These are phyloP conservation scores for Lytechinus pictus DNA, from an alignment of 35 echinoderm and acorn worm species.

Conservation along the genomic window DNA sequence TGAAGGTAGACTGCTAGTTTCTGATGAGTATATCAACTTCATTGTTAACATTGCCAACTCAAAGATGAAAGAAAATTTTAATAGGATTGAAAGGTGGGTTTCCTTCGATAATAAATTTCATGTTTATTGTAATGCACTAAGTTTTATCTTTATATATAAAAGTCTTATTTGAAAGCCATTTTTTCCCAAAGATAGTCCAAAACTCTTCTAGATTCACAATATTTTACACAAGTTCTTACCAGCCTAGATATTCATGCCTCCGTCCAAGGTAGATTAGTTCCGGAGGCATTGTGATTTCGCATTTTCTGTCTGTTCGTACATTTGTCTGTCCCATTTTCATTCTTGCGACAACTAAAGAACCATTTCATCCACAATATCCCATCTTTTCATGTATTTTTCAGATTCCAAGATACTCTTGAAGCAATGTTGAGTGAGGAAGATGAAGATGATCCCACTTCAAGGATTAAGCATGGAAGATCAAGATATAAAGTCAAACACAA, in stretches of 20 bases:
- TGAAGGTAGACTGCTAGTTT: conserved; percentile 61
- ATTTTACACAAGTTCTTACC: neutral
- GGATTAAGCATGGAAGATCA: neutral
- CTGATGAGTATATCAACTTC: conserved; percentile 68
- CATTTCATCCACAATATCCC: too few species aligned
- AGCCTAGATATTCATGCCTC: too few species aligned
- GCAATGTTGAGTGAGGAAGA: neutral
- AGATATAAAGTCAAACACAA: neutral
- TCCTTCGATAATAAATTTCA: neutral
- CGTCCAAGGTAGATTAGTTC: neutral
- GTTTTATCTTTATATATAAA: neutral
- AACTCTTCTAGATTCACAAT: neutral
- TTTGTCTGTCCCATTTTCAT: neutral
- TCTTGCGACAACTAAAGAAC: too few species aligned
- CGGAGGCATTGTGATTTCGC: neutral
- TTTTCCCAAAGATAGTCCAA: neutral
- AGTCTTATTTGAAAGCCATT: neutral
- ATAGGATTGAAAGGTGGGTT: conserved; percentile 80
- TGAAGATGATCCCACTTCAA: neutral
- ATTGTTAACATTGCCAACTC: conserved; percentile 75
- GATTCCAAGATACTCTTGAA: neutral
- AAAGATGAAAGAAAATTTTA: conserved; percentile 83
- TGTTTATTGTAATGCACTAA: neutral
- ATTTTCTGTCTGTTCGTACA: neutral
- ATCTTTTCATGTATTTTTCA: neutral